Percentiles rank a stretch among this genome's conserved stretches.
phyloP scores from a whole-genome alignment of 2,113 vertebrate species.

The Megatriorchis doriae region DNA sequence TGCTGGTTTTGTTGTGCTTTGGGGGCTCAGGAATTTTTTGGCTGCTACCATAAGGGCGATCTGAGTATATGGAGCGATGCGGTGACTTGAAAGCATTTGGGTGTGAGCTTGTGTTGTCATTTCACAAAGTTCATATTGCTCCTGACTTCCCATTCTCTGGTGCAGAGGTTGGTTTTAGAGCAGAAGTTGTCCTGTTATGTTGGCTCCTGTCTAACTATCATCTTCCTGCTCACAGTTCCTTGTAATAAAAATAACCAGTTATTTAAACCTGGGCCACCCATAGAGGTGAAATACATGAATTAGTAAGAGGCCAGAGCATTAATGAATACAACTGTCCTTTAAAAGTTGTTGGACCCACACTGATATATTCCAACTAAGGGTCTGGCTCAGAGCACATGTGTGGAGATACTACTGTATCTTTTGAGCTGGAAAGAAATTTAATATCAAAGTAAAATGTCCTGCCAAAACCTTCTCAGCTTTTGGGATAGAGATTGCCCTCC shows the following conservation, averaged over 20 bases:
- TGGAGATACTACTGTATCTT: neutral
- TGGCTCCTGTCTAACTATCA: neutral
- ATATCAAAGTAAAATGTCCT: neutral
- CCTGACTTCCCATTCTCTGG: rapidly evolving
- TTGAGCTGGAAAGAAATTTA: neutral
- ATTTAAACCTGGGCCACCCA: rapidly evolving
- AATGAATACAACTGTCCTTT: neutral
- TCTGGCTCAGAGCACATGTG: neutral
- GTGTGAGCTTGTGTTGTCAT: rapidly evolving
- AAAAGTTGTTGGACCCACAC: neutral
- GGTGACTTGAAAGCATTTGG: neutral
- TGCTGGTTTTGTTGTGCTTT: no score
- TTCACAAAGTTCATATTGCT: rapidly evolving
- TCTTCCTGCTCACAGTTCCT: neutral
- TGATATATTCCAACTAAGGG: neutral
- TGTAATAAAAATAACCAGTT: neutral
- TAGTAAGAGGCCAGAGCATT: neutral
- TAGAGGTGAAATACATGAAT: neutral
- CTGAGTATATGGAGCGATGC: rapidly evolving
- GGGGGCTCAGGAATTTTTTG: no score
- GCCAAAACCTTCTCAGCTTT: neutral
- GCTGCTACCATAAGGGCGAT: rapidly evolving
- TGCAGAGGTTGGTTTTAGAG: rapidly evolving
- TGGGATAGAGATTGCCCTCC: neutral
- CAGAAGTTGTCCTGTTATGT: neutral